Evolutionary conservation across 2,113 vertebrate species (phyloP).

Genomic region (Alaudala cheleensis): DNA sequence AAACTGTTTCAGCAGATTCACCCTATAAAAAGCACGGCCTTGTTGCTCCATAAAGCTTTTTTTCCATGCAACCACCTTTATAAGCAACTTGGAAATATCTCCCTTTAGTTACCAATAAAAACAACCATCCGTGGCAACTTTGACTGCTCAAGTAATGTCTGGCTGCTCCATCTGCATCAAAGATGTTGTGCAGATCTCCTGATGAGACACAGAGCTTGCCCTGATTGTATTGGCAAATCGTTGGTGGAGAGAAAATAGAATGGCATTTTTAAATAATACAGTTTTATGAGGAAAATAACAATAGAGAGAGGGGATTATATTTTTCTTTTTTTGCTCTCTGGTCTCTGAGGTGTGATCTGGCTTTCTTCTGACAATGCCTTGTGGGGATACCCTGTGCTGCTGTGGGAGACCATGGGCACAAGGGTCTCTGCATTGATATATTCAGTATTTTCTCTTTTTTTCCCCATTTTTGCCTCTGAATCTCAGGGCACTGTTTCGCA

Average conservation of each 20-base stretch:
- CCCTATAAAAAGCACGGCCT: neutral
- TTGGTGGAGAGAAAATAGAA: neutral
- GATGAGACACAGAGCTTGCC: neutral
- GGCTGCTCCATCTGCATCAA: constrained; percentile 3
- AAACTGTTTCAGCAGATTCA: neutral
- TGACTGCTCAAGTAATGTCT: neutral
- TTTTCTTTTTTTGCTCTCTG: neutral
- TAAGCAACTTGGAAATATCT: neutral
- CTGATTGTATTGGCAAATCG: neutral
- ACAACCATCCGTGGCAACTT: neutral
- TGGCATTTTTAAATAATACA: neutral
- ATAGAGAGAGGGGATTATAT: neutral
- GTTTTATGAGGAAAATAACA: neutral
- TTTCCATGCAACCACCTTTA: neutral
- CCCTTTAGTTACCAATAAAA: constrained; percentile 11
- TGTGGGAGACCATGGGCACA: neutral
- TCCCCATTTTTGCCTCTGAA: neutral
- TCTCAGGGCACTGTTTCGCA: neutral
- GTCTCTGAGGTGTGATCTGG: neutral
- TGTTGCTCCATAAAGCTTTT: neutral
- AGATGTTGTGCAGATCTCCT: constrained; percentile 17
- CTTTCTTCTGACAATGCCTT: neutral
- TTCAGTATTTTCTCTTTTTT: neutral
- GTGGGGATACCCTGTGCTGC: rapidly evolving
- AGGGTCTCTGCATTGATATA: rapidly evolving